phyloP scores from a whole-genome alignment of 2,797 vertebrate genomes.

The Schizopygopsis malacanthus region DNA sequence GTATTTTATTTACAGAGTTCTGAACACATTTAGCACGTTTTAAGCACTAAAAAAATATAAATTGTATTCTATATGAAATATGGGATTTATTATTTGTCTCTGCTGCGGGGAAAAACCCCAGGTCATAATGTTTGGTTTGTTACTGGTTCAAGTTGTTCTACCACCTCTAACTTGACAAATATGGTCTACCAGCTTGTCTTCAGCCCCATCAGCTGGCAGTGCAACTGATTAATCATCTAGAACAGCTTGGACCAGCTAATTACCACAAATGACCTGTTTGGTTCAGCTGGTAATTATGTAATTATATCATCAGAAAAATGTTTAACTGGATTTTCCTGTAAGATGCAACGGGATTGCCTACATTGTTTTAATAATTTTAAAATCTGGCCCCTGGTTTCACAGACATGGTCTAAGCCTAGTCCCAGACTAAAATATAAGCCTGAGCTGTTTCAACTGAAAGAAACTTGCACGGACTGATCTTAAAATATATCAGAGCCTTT shows the following conservation, averaged over 20 bases:
- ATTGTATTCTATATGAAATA: not conserved
- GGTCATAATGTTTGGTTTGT: not conserved
- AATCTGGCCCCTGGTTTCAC: not conserved
- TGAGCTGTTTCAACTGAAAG: too few species aligned
- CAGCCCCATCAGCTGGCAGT: slow-evolving; percentile 21
- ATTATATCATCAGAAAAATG: slow-evolving; percentile 21
- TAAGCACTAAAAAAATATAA: not conserved
- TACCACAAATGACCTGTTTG: slow-evolving; percentile 32
- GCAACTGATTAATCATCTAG: slow-evolving; percentile 26
- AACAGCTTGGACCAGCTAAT: slow-evolving; percentile 40
- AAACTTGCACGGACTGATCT: too few species aligned
- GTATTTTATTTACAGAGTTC: not conserved
- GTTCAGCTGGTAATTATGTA: slow-evolving; percentile 26
- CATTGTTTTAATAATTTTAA: not conserved
- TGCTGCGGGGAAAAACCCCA: not conserved
- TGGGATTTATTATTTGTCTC: not conserved
- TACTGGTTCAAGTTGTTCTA: not conserved
- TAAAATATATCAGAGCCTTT: too few species aligned
- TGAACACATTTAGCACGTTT: not conserved
- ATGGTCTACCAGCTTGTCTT: slow-evolving; percentile 33
- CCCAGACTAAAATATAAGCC: too few species aligned
- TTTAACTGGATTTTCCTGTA: slow-evolving; percentile 11
- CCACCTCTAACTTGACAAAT: not conserved
- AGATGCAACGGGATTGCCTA: not conserved
- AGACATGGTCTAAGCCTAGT: too few species aligned